Conservation (phyloP, 35 echinoderm and acorn worm genomes). For the Ophiothrix spiculata region DNA sequence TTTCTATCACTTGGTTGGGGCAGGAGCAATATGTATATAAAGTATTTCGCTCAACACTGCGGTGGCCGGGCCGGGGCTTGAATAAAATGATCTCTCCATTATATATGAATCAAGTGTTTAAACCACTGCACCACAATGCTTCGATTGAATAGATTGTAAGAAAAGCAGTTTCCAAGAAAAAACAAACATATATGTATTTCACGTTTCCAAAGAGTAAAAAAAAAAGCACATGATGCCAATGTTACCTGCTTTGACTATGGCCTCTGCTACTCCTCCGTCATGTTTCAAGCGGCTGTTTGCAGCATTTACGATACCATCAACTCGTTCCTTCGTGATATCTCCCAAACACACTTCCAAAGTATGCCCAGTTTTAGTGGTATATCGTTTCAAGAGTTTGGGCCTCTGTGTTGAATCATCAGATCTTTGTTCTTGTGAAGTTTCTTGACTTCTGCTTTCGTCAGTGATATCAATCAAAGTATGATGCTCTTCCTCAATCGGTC, state of each 20-base stretch:
- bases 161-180: no score
- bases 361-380: background rate
- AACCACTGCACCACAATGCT: no score
- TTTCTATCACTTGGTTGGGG: no score
- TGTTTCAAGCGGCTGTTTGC: conserved; percentile 30
- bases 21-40: no score
- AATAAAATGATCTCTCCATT: no score
- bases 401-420: background rate
- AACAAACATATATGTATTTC: no score
- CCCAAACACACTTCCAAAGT: conserved; percentile 26
- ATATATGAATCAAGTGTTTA: no score
- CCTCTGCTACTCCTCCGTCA: conserved; percentile 28
- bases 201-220: no score
- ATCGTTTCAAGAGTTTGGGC: background rate
- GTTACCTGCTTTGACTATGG: conserved; percentile 49
- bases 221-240: no score
- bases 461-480: conserved; percentile 10
- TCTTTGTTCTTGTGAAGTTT: background rate
- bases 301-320: conserved; percentile 37
- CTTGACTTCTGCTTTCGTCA: background rate
- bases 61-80: no score
- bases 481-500: conserved; percentile 10
- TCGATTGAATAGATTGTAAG: no score
- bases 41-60: no score
- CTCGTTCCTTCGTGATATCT: conserved; percentile 39